phyloP scores from a whole-genome alignment of 2,888 invertebrate genomes.

The Xanthia icteritia region DNA sequence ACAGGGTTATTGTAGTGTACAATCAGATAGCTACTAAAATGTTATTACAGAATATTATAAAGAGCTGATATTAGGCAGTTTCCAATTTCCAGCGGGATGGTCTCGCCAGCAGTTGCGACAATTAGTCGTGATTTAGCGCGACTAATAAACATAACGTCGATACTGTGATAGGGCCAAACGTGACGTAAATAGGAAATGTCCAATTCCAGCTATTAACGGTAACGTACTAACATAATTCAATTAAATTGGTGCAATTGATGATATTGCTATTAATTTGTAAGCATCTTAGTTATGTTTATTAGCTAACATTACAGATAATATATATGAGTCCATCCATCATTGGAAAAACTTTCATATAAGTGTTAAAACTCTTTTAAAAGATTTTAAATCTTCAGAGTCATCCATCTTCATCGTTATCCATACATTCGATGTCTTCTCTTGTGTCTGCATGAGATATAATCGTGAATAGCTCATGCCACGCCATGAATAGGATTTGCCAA shows the following conservation, averaged over 20 bases:
- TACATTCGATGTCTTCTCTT: slow-evolving; percentile 24
- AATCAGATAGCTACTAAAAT: slow-evolving; percentile 38
- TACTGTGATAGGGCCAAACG: slow-evolving; percentile 68
- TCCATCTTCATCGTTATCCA: slow-evolving; percentile 40
- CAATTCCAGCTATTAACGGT: slow-evolving; percentile 59
- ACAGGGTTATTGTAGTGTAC: slow-evolving; percentile 11
- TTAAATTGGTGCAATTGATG: slow-evolving; percentile 60
- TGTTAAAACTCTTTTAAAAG: slow-evolving; percentile 19
- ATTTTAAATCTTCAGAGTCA: slow-evolving; percentile 31
- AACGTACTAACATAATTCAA: slow-evolving; percentile 67
- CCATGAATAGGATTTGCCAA: slow-evolving; percentile 31
- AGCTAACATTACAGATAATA: neutral
- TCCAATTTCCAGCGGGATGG: slow-evolving; percentile 60
- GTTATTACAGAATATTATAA: slow-evolving; percentile 51
- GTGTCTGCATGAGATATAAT: slow-evolving; percentile 30
- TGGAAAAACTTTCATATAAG: slow-evolving; percentile 10
- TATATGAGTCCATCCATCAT: slow-evolving; percentile 1
- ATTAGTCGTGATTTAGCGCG: slow-evolving; percentile 77
- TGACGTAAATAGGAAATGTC: slow-evolving; percentile 74
- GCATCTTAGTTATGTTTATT: slow-evolving; percentile 9
- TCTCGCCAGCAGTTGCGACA: slow-evolving; percentile 67
- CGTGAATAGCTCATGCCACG: slow-evolving; percentile 19
- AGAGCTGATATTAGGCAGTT: slow-evolving; percentile 53
- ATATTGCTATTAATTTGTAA: slow-evolving; percentile 29
- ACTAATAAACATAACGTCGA: slow-evolving; percentile 74